Conservation (phyloP, 2,797 vertebrate genomes). For the Acanthurus leucopareius region DNA sequence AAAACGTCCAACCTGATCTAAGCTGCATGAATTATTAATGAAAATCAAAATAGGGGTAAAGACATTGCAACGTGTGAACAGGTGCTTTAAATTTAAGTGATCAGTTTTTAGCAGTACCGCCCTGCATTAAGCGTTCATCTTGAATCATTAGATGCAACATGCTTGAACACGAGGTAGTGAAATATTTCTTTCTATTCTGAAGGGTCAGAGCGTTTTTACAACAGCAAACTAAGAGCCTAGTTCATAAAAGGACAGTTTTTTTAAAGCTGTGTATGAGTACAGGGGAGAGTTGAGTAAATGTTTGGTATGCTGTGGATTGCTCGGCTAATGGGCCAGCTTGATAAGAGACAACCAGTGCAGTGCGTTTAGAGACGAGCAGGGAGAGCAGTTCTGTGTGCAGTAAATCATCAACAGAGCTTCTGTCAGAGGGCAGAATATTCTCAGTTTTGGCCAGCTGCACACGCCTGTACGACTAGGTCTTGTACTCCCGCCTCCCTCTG, state of each 20-base stretch:
- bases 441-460: slow-evolving; percentile 32
- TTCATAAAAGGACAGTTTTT: background rate
- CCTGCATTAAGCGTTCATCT: background rate
- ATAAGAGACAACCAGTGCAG: slow-evolving; percentile 28
- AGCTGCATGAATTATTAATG: no score
- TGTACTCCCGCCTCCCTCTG: slow-evolving; percentile 28
- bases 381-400: slow-evolving; percentile 1
- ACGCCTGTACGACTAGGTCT: background rate
- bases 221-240: slow-evolving; percentile 10
- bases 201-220: background rate
- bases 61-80: background rate
- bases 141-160: slow-evolving; percentile 15
- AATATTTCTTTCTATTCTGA: background rate
- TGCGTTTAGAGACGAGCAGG: slow-evolving; percentile 31
- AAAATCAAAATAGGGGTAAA: background rate
- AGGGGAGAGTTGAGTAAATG: slow-evolving; percentile 16
- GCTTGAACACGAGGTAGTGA: background rate
- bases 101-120: background rate
- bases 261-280: background rate
- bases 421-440: slow-evolving; percentile 40
- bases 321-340: slow-evolving; percentile 20
- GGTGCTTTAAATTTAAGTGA: slow-evolving; percentile 1
- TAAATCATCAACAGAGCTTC: slow-evolving; percentile 41
- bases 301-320: slow-evolving; percentile 7
- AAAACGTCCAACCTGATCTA: no score